Base-by-base conservation (phyloP, 2,888 invertebrate genomes). In the Leucania comma region DNA sequence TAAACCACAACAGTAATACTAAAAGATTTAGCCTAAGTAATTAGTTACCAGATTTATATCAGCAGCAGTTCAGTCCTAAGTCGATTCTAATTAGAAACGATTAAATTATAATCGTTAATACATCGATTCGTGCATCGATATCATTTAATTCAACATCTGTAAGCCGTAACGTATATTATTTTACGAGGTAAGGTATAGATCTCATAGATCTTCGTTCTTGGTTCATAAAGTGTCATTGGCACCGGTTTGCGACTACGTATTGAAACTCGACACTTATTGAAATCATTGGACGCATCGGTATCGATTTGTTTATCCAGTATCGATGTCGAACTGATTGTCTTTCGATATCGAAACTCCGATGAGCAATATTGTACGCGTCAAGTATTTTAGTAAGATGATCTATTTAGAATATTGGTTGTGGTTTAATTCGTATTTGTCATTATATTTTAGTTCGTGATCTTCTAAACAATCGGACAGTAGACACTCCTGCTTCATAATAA, bases 261-360 rank as follows among this genome's bases (percentile, higher is more conserved):
- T 54, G 81, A 73, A 81, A 81, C 73, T 70, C 68, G 56, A 81
- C 63, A 71, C 82, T 73, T 72, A 81, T 83, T 83, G 72, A 82
- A 67, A 76, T 83, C 59, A 80, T 42, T 71, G 68, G 57, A 66
- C 58, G 59, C 77, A 75, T 80, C 81, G 57, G 67, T 80, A 80
- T 83, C 29, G 57, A 75, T 66, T 81, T 64, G 53, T 57, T 57
- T 70, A 83, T 83, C 24, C 65, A 62, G 57, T 80, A 35, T 56
- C 58, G 35, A 70, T 58, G 26, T 78, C 56, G 32, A 62, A 71
- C 58, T 22, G 69, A 69, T 65, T 80, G 58, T 80, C 38, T 74
- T 48, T 57, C n/a, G 9, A 20, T 68, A 54, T 78, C n/a, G 17
- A 48, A 60, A 65, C 26, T 66, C 42, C 35, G 59, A 75, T 80